phyloP scores from a whole-genome alignment of 2,797 vertebrate genomes.

The Heterohyrax brucei region DNA sequence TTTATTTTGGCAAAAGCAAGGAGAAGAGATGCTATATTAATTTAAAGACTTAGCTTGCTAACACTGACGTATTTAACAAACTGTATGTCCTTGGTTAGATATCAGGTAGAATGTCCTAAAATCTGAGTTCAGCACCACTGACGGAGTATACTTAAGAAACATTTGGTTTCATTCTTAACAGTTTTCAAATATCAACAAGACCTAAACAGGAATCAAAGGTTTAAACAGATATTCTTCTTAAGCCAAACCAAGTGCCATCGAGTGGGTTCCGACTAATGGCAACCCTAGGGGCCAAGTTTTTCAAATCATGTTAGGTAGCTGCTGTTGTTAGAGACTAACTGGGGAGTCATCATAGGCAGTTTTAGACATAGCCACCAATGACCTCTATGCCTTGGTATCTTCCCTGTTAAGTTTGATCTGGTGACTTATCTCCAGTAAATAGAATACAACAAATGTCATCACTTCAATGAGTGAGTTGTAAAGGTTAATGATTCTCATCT shows the following conservation, averaged over 20 bases:
- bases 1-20: constrained; percentile 46
- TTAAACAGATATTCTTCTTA: background rate
- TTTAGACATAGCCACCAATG: background rate
- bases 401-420: background rate
- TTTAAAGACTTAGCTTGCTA: background rate
- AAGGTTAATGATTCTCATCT: background rate
- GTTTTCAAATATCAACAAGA: background rate
- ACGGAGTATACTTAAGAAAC: background rate
- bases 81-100: background rate
- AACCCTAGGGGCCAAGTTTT: background rate
- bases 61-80: background rate
- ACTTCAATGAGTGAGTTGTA: background rate
- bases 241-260: background rate
- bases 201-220: background rate
- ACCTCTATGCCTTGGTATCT: background rate
- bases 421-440: background rate
- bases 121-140: background rate
- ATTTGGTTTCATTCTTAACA: background rate
- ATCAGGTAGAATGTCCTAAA: background rate
- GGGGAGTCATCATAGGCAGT: background rate
- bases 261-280: too few relatives aligned
- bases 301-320: background rate
- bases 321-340: background rate
- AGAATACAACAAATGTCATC: background rate
- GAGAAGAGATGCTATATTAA: constrained; percentile 15